These are phyloP conservation scores for Boloria selene DNA, from an alignment of 2,888 invertebrate genomes.

Conservation along the genomic window DNA sequence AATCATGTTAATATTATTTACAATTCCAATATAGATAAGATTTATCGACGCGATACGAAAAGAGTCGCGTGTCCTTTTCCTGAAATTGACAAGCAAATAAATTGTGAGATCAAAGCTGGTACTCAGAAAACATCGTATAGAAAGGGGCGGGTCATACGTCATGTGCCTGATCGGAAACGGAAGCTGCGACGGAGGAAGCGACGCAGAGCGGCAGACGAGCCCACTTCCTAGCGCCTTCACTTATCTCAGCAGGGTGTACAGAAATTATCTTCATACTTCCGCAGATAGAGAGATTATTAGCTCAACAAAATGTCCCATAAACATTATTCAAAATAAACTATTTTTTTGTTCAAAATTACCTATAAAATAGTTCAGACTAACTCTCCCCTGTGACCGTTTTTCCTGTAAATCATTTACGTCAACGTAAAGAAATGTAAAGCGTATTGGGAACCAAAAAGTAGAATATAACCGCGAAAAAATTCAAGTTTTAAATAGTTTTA, in stretches of 20 bases:
- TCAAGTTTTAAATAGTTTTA: no score
- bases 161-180: constrained; percentile 69
- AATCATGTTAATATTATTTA: constrained; percentile 44
- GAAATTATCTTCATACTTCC: constrained; percentile 43
- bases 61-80: constrained; percentile 75
- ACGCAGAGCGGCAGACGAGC: constrained; percentile 73
- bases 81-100: constrained; percentile 80
- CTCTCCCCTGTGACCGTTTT: no score
- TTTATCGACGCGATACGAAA: constrained; percentile 52
- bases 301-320: neutral
- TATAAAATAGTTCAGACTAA: no score
- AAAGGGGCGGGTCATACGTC: constrained; percentile 60
- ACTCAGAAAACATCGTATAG: constrained; percentile 64
- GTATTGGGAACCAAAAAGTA: no score
- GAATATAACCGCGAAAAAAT: no score
- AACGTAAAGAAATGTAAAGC: no score
- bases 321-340: no score
- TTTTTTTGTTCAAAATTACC: no score
- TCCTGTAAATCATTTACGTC: no score
- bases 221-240: constrained; percentile 77
- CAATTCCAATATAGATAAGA: constrained; percentile 44
- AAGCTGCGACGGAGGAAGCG: constrained; percentile 75
- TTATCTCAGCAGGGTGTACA: constrained; percentile 73
- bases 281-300: constrained; percentile 22
- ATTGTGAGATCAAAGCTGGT: constrained; percentile 72